These are phyloP conservation scores for Virgularia gustaviana DNA, from an alignment of 92 coral and sea anemone species.

Conservation along the genomic window DNA sequence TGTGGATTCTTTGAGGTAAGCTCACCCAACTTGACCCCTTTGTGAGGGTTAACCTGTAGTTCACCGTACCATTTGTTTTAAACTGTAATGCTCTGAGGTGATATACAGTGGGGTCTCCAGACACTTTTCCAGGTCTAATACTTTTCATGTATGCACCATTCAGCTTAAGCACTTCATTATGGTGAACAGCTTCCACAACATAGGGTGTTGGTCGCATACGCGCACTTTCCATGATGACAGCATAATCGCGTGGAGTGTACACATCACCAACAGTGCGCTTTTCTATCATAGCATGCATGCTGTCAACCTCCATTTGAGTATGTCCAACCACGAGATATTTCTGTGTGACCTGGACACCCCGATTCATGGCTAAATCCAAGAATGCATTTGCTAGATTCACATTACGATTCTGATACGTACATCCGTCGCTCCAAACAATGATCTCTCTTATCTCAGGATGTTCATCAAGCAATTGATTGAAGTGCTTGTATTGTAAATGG, in stretches of 20 bases:
- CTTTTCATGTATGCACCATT: neutral
- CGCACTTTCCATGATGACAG: neutral
- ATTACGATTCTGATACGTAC: constrained; percentile 22
- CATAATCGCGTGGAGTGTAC: constrained; percentile 11
- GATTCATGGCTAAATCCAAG: neutral
- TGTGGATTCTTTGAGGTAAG: no score
- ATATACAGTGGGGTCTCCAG: constrained; percentile 14
- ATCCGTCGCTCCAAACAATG: constrained; percentile 25
- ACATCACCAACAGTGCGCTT: neutral
- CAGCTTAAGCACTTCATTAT: neutral
- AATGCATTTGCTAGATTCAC: neutral
- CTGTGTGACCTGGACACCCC: neutral
- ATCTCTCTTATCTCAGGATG: neutral
- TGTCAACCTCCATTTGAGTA: constrained; percentile 29
- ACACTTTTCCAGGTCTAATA: constrained; percentile 19
- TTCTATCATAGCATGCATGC: constrained; percentile 12
- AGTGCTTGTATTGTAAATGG: neutral
- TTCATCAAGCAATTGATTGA: neutral
- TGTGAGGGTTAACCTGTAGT: no score
- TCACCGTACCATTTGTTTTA: neutral
- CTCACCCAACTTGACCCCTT: no score
- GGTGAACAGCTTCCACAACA: neutral
- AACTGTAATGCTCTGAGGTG: constrained; percentile 5
- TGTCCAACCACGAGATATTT: constrained; percentile 24
- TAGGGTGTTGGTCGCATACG: neutral